Evolutionary conservation across 2,888 invertebrate genomes (phyloP).

Genomic region (Macaria liturata): DNA sequence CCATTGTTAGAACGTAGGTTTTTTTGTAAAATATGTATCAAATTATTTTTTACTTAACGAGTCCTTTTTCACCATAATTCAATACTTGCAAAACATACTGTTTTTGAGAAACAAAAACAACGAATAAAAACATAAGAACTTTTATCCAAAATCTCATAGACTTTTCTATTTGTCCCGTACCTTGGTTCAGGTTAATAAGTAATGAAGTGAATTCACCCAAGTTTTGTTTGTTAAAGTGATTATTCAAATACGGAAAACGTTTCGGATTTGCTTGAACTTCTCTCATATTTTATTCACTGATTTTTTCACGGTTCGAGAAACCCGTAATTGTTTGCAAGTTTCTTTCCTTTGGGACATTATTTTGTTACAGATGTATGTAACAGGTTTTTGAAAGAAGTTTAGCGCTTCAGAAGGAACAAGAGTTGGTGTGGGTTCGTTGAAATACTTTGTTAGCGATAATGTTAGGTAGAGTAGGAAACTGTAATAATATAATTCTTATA

Average conservation of each 20-base stretch:
- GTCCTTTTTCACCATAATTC: too few species aligned
- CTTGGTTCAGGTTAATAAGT: constrained; percentile 72
- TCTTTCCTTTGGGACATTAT: constrained; percentile 33
- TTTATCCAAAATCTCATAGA: constrained; percentile 1
- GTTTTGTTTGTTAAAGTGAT: constrained; percentile 82
- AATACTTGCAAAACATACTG: too few species aligned
- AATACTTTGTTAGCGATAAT: too few species aligned
- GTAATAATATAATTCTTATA: too few species aligned
- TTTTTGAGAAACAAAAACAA: too few species aligned
- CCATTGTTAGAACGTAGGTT: too few species aligned
- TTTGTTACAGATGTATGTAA: constrained; percentile 24
- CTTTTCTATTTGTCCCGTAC: constrained; percentile 59
- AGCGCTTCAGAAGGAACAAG: constrained; percentile 12
- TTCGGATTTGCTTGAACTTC: constrained; percentile 78
- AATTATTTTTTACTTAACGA: too few species aligned
- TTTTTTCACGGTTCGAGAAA: constrained; percentile 74
- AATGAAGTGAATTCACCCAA: constrained; percentile 75
- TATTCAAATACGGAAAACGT: constrained; percentile 82
- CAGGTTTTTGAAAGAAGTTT: constrained; percentile 27
- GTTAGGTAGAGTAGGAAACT: too few species aligned
- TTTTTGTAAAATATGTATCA: too few species aligned
- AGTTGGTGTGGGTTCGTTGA: too few species aligned
- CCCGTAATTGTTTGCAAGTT: constrained; percentile 70
- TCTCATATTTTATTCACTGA: constrained; percentile 81
- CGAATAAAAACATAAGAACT: too few species aligned